These are phyloP conservation scores for Agonopterix heracliana DNA, from an alignment of 2,888 invertebrate species.

Conservation along the genomic window DNA sequence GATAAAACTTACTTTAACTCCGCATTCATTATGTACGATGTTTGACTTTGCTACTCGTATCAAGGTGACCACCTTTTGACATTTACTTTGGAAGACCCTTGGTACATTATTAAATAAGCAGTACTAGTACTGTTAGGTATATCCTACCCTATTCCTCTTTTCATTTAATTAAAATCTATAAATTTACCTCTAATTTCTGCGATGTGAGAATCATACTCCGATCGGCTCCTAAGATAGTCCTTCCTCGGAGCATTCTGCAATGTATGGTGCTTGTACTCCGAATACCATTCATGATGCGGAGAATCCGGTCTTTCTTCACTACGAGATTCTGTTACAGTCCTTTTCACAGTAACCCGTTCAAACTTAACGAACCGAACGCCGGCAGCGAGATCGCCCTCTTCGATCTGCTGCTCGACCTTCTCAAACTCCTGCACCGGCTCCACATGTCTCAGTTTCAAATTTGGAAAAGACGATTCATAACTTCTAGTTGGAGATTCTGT, in stretches of 20 bases:
- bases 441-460: conserved; percentile 67
- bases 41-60: too few species aligned
- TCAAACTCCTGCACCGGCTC: conserved; percentile 49
- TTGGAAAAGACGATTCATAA: conserved; percentile 51
- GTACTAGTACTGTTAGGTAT: too few species aligned
- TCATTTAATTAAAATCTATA: too few species aligned
- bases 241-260: conserved; percentile 81
- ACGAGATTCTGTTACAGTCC: conserved; percentile 74
- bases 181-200: conserved; percentile 87
- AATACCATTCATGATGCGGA: conserved; percentile 66
- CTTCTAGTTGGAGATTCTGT: conserved; percentile 65
- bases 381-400: conserved; percentile 79
- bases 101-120: too few species aligned
- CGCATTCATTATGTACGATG: too few species aligned
- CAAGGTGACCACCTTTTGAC: too few species aligned
- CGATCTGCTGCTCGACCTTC: conserved; percentile 58
- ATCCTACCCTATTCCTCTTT: too few species aligned
- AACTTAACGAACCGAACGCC: conserved; percentile 82
- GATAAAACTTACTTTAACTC: too few species aligned
- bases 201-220: conserved; percentile 91
- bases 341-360: conserved; percentile 81
- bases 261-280: conserved; percentile 67
- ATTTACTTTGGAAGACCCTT: too few species aligned
- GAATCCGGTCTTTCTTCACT: conserved; percentile 61
- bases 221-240: conserved; percentile 85